Base-by-base conservation (phyloP, 2,797 vertebrate genomes). In the Galagoides demidoff region DNA sequence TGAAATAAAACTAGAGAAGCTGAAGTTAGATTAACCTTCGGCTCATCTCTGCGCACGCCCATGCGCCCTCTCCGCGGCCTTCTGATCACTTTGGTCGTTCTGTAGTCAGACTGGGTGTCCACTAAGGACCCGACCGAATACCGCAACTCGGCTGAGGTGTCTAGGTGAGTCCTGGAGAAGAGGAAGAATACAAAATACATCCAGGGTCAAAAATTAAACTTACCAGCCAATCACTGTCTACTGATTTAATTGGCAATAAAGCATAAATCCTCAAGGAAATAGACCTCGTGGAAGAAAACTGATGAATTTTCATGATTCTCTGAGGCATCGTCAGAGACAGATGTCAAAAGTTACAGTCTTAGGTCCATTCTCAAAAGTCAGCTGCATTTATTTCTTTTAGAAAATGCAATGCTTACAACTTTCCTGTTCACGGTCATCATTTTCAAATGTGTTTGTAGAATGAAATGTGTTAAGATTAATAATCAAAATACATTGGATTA, bases 81-180 rank as follows among this genome's bases (percentile, higher is more conserved):
- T 89, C 99, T 99, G 98, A 99, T 99, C 83, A 99, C 99, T 98
- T 99, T 99, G 87, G 99, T 99, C 7, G 99, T 99, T 87, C 99
- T 99, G 97, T 99, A 99, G 96, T 99, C 99, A 39, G 99, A 98
- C 98, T 99, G 99, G 86, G 99, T 99, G 90, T 99, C 99, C 57
- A 99, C 99, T 63, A 99, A 98, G 57, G 99, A 99, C 29, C 99
- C 99, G 92, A 99, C 97, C 0, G 99, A 99, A 97, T 99, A 99
- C 9, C 99, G 98, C 71, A 99, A 98, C 98, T 99, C 99, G 71
- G 99, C 97, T 0, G 99, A 99, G 6, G 99, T 98, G 95, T 99
- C 99, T 95, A 99, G 98, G 94, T 99, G 99, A 98, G 99, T 99
- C 97, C 99, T 99, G 96, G 52, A 93, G 49, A 66, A 96, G 96